Base-by-base conservation (phyloP, 2,888 invertebrate genomes). In the Anodontia alba region DNA sequence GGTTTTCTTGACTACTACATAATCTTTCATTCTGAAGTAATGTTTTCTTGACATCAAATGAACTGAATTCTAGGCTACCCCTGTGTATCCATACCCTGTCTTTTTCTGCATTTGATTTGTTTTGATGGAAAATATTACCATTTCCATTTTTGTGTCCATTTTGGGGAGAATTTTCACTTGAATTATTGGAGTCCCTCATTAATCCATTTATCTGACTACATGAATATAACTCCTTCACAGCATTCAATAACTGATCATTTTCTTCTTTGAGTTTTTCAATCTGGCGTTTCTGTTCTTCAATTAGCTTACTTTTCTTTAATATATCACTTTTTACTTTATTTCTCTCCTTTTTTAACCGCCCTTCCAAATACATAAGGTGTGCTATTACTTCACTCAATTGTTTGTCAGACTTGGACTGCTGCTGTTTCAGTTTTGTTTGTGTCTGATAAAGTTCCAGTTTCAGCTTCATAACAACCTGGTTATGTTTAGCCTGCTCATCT, bases 1-100 rank as follows among this genome's bases (percentile, higher is more conserved):
- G 79, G 74, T 91, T 91, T 68, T 92, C 92, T 76, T 91, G 90
- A 81, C 91, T 92, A 70, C 90, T 86, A 75, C 88, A 92, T 43
- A 89, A 78, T 0, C 88, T 72, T 12, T 83, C 77, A 20, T 81
- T 78, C 67, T 89, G 88, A 10, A 86, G 69, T 7, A 90, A 73
- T 46, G 81, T 79, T 76, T 89, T 89, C 38, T 90, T 86, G 20
- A 87, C 78, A 46, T 88, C 88, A 0, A 89, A 81, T n/a, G 83
- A 83, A 62, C 87, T 87, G 68, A 92, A 83, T 68, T 92, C 92
- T 62, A 92, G 76, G 67, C 90, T 91, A 74, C 92, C 91, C 69
- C 91, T 83, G 73, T 91, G 91, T n/a, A 90, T 88, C 26, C 89
- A 83, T 23, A 81, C 72, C 29, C 91, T 77, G 71, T 92, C 91